Evolutionary conservation across 2,888 invertebrate species (phyloP).

Genomic region (Hemistola chrysoprasaria): DNA sequence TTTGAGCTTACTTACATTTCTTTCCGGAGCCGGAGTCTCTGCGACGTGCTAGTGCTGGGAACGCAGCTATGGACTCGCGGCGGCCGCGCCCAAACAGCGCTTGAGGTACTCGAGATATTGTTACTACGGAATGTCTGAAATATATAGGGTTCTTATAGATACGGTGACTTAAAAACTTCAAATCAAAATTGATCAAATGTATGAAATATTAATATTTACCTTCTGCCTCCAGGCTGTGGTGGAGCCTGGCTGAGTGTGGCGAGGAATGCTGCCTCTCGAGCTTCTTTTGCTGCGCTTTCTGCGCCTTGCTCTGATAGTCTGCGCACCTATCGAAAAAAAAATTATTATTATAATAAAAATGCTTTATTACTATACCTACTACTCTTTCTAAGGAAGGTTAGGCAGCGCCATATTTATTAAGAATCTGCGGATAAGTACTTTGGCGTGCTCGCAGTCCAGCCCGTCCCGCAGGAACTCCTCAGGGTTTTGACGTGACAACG

Average conservation of each 20-base stretch:
- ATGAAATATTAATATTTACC: too few species aligned
- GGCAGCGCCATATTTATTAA: too few species aligned
- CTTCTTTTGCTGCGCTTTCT: conserved; percentile 88
- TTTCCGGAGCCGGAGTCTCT: conserved; percentile 62
- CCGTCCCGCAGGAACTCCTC: too few species aligned
- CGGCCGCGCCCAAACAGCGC: conserved; percentile 89
- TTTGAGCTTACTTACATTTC: conserved; percentile 58
- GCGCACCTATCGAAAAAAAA: conserved; percentile 80
- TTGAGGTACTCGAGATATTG: conserved; percentile 91
- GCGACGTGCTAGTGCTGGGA: conserved; percentile 82
- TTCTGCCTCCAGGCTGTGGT: conserved; percentile 88
- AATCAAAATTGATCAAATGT: too few species aligned
- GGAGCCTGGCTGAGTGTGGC: conserved; percentile 90
- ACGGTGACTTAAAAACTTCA: too few species aligned
- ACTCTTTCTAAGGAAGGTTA: too few species aligned
- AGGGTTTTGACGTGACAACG: too few species aligned
- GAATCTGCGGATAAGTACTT: too few species aligned
- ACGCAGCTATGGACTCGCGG: conserved; percentile 91
- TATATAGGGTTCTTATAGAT: conserved; percentile 3
- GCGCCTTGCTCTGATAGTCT: conserved; percentile 89
- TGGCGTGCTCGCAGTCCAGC: too few species aligned
- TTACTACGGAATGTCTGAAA: conserved; percentile 91
- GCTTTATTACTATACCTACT: too few species aligned
- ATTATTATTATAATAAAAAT: conserved; percentile 9
- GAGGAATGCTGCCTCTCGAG: conserved; percentile 90